A percentile compares a stretch with the other conserved stretches of the same genome.
These are phyloP conservation scores for Diaphora mendica DNA, from an alignment of 2,888 invertebrate species.

Conservation along the genomic window DNA sequence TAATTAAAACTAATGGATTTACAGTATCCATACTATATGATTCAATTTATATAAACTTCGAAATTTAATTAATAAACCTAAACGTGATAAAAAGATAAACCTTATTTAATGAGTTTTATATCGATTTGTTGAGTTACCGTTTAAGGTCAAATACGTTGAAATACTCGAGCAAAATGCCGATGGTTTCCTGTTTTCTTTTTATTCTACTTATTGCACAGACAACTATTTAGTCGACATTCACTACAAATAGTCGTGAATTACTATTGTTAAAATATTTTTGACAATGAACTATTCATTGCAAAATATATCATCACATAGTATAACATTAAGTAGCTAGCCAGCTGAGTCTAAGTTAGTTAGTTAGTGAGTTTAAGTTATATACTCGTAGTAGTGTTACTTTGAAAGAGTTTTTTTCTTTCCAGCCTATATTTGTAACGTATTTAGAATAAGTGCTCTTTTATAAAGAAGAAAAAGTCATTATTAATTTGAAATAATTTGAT, in stretches of 20 bases:
- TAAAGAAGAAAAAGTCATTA: no score
- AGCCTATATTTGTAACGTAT: background rate
- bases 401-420: background rate
- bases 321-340: no score
- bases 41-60: background rate
- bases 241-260: background rate
- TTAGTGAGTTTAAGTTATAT: no score
- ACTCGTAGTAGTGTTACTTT: background rate
- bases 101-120: conserved; percentile 4
- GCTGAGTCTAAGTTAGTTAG: no score
- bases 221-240: background rate
- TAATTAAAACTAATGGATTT: background rate
- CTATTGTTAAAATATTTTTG: background rate
- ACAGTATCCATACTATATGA: background rate
- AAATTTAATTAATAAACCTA: background rate
- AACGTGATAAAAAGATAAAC: conserved; percentile 1
- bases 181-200: conserved; percentile 19
- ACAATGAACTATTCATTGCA: no score
- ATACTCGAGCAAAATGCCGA: conserved; percentile 2
- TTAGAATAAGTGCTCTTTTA: no score
- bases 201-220: conserved; percentile 12
- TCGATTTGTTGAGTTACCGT: conserved; percentile 9
- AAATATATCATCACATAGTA: no score
- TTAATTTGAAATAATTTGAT: no score
- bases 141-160: conserved; percentile 12